phyloP scores from a whole-genome alignment of 2,797 vertebrate species.

The Megalops cyprinoides region DNA sequence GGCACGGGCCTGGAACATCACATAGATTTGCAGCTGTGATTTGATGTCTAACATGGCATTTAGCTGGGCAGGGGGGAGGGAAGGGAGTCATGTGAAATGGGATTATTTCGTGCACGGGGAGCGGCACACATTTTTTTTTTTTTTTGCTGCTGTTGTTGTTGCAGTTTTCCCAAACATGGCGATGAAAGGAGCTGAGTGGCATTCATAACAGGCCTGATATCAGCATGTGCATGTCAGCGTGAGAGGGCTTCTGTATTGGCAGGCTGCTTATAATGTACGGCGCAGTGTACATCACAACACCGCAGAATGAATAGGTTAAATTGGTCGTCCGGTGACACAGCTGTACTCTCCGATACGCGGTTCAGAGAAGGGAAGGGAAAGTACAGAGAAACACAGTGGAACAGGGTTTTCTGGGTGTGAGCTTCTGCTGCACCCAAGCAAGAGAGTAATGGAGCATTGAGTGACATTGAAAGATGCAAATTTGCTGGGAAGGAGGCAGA shows the following conservation, averaged over 20 bases:
- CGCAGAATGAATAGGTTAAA: slow-evolving; percentile 68
- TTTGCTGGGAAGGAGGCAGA: no score
- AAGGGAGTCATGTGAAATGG: slow-evolving; percentile 17
- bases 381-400: no score
- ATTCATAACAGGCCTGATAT: background rate
- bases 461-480: no score
- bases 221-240: background rate
- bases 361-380: no score
- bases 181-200: slow-evolving; percentile 17
- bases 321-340: slow-evolving; percentile 62
- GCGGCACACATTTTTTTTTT: slow-evolving; percentile 29
- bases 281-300: no score
- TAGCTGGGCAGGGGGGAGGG: background rate
- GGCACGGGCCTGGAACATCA: slow-evolving; percentile 53
- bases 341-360: slow-evolving; percentile 64
- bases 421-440: no score
- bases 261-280: slow-evolving; percentile 54
- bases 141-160: background rate
- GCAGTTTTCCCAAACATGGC: slow-evolving; percentile 21
- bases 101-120: slow-evolving; percentile 26
- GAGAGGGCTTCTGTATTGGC: background rate
- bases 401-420: no score
- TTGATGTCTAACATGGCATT: slow-evolving; percentile 50
- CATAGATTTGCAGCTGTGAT: slow-evolving; percentile 55
- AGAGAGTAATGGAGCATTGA: no score